A percentile compares a stretch with the other conserved stretches of the same genome.
Conservation (phyloP, 2,113 vertebrate genomes). For the Phrynocephalus versicolor region DNA sequence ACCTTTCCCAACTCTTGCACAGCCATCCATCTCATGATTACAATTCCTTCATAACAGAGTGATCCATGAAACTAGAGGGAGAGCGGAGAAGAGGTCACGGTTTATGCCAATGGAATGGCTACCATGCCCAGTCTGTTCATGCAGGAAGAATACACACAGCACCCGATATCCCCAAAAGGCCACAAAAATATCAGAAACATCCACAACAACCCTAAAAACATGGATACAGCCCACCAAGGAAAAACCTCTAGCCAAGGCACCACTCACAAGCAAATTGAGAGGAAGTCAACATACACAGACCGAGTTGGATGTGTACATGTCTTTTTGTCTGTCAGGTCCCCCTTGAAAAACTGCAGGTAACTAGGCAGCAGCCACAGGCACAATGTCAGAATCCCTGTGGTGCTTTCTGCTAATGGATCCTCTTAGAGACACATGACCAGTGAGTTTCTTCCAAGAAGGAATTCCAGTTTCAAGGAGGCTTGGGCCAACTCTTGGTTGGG, state of each 20-base stretch:
- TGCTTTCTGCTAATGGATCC: not conserved
- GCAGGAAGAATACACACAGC: not conserved
- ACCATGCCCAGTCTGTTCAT: not conserved
- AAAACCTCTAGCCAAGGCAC: not conserved
- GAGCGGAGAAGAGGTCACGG: not conserved
- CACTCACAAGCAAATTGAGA: not conserved
- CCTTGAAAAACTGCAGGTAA: not conserved
- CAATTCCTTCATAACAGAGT: not conserved
- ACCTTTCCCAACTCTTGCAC: not conserved
- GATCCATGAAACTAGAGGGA: not conserved
- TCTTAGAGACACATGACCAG: not conserved
- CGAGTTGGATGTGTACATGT: not conserved
- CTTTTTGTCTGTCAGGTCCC: not conserved
- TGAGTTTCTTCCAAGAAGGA: not conserved
- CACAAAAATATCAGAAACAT: not conserved
- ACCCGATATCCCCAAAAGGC: not conserved
- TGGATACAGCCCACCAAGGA: not conserved
- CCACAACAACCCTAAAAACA: not conserved
- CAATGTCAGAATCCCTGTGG: not conserved
- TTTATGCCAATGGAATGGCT: not conserved
- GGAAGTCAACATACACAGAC: not conserved
- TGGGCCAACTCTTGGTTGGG: not conserved
- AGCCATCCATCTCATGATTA: not conserved
- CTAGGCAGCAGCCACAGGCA: not conserved
- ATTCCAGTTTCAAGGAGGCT: not conserved